Evolutionary conservation across 2,888 invertebrate species (phyloP), one percentile per base, ranked within the genome.

Genomic region (Craniophora ligustri): DNA sequence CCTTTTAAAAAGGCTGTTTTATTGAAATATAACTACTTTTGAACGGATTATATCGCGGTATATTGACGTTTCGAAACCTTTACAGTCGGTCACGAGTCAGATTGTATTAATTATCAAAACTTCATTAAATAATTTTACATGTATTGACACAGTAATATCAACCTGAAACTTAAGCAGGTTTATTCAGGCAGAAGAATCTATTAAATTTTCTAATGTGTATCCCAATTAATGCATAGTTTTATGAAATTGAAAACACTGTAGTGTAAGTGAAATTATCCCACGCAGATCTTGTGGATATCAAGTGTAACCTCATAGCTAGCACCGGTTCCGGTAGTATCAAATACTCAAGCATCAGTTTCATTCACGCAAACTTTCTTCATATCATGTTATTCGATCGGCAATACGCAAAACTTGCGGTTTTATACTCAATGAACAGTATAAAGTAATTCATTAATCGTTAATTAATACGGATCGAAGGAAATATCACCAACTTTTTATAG

Each of bases 361-460:
- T 71, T 78, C 57, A 63, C 60, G 64, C 61, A 45, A 75, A 77
- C 79, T 80, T 80, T 82, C 79, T 79, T 79, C 72, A 75, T 76
- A 78, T 64, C 58, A 62, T 67, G 62, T 67, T 56, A 74, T 49
- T 59, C 58, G 65, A 72, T 55, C 57, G 19, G 46, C 34, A 26
- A 39, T 40, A 32, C 26, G 58, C 46, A 42, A 45, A 68, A 34
- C 35, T 30, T 71, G 64, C 42, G 59, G 60, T 60, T 71, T 47
- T 45, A 41, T 23, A 42, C 36, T 13, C 30, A 64, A 47, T 55
- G 42, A 36, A 13, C 18, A 32, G 39, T 42, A 40, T 61, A 26
- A 45, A 67, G 31, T 15, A 38, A 64, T 67, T 45, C 34, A 66
- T 45, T 16, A 13, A 13, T 26, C 16, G 11, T 19, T 14, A 13